A percentile compares a stretch with the other conserved stretches of the same genome.
Conservation (phyloP, 2,888 invertebrate genomes). For the Pasiphila rectangulata region DNA sequence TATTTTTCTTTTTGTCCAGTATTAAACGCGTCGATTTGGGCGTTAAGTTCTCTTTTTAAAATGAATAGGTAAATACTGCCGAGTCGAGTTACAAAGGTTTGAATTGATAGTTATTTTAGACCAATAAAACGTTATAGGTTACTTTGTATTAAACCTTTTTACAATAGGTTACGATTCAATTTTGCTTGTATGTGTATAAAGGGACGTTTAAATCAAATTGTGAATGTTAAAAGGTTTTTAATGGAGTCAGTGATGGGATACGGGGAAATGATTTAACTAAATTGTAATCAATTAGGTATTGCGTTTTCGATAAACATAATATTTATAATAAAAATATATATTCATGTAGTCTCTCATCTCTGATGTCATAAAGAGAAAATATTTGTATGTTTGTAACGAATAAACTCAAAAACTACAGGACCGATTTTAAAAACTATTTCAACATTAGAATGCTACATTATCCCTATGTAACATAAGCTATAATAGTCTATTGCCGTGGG, state of each 20-base stretch:
- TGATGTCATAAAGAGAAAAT: too few relatives aligned
- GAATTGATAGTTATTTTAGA: conserved; percentile 56
- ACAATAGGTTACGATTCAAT: neutral
- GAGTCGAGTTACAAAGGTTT: conserved; percentile 68
- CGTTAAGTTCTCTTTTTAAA: conserved; percentile 78
- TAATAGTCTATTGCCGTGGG: too few relatives aligned
- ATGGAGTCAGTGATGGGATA: neutral
- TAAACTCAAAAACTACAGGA: too few relatives aligned
- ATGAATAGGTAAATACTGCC: conserved; percentile 79
- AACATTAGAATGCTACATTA: too few relatives aligned
- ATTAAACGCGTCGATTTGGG: conserved; percentile 78
- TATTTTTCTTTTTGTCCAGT: conserved; percentile 76
- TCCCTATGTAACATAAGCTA: too few relatives aligned
- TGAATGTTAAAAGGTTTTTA: neutral
- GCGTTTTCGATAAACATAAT: too few relatives aligned
- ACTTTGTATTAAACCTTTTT: conserved; percentile 34
- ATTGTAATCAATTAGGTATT: too few relatives aligned
- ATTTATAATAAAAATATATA: too few relatives aligned
- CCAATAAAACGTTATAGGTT: conserved; percentile 26
- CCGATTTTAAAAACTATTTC: too few relatives aligned
- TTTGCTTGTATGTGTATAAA: neutral
- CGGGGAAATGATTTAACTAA: too few relatives aligned
- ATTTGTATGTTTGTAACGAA: too few relatives aligned
- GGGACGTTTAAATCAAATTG: neutral
- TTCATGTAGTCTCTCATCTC: too few relatives aligned